Base-by-base conservation (phyloP, 2,113 vertebrate genomes). In the Catharus minimus region DNA sequence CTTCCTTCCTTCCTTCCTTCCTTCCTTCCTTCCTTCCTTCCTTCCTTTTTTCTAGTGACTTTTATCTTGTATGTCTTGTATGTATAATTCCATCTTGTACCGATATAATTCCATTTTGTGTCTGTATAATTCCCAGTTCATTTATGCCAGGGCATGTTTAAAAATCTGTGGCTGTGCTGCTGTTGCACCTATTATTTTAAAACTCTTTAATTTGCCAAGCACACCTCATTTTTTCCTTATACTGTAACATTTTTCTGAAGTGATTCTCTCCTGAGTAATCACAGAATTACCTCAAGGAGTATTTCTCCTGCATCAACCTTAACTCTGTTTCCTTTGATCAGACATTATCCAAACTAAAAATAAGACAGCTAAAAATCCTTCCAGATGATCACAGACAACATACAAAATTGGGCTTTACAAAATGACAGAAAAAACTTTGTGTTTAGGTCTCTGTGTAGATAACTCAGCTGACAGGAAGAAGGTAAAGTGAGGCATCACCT, bases 251-350 rank as follows among this genome's bases (percentile, higher is more conserved):
- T 90, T 88, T 88, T 71, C 61, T 94, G 38, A 95, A 94, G 61
- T 39, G 44, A 64, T 46, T 23, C 8, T 94, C 61, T 92, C 66
- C 49, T 65, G 80, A 93, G 57, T 74, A 95, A 84, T 75, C 77
- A 86, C 2, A 5, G 53, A 90, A 94, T 86, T 90, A 86, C 79
- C 61, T 75, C 57, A 58, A 79, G 50, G 30, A 82, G 24, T 49
- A 23, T 61, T 82, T 77, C 68, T 88, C 27, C 72, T 27, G 12
- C 53, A 75, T 44, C 65, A 81, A n/a, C 41, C 41, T 86, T 89
- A 93, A 68, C 73, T 22, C 73, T 60, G 23, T 65, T 72, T 88
- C 23, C 80, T 93, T 93, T 93, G 73, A 95, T 90, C 79, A 93
- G 53, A 53, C 57, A 67, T 74, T 91, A 86, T 75, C 61, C 76